Percentiles rank a stretch among this genome's conserved stretches.
Conservation (phyloP, 2,113 vertebrate genomes). For the Cinclus mexicanus region DNA sequence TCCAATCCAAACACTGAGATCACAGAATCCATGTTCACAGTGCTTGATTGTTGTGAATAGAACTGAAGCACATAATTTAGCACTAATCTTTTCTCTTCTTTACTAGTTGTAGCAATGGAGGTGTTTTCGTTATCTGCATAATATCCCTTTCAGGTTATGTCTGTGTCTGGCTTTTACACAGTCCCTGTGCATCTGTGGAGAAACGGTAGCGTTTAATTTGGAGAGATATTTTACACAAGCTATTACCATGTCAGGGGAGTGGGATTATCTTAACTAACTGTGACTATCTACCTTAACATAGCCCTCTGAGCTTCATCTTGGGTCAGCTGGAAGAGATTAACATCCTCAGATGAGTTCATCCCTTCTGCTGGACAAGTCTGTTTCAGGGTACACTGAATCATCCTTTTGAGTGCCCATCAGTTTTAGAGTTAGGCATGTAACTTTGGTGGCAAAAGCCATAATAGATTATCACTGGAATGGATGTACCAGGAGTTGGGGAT, state of each 20-base stretch:
- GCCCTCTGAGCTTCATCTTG: not conserved
- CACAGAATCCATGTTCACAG: not conserved
- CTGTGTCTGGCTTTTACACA: not conserved
- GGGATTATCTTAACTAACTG: not conserved
- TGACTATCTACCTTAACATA: not conserved
- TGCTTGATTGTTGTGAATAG: not conserved
- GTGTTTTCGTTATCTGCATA: not conserved
- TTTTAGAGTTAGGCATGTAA: not conserved
- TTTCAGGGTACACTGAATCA: not conserved
- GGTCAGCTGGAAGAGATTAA: not conserved
- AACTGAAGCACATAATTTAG: not conserved
- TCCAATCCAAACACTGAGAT: not conserved
- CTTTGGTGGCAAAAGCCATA: not conserved
- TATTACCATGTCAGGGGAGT: not conserved
- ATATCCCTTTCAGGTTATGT: not conserved
- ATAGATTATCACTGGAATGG: not conserved
- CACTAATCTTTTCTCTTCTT: not conserved
- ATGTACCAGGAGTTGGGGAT: not conserved
- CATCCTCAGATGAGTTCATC: not conserved
- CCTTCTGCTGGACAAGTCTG: not conserved
- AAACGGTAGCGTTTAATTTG: not conserved
- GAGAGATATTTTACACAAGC: not conserved
- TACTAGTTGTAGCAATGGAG: not conserved
- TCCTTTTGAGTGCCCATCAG: not conserved
- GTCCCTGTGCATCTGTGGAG: not conserved